These are phyloP conservation scores for Prunella fulvescens DNA, from an alignment of 2,113 vertebrate species.

Conservation along the genomic window DNA sequence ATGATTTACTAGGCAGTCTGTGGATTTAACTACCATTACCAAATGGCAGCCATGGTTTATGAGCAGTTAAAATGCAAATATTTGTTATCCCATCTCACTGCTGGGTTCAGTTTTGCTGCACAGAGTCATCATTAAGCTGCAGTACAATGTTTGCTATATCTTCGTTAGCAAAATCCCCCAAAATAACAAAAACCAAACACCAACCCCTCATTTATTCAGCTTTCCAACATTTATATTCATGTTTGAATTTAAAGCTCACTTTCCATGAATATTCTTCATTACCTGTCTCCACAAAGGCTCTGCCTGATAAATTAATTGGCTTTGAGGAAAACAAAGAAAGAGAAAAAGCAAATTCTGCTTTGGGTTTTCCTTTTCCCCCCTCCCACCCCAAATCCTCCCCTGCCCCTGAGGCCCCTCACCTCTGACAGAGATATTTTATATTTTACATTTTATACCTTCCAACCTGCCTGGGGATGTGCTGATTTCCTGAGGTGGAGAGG, in stretches of 20 bases:
- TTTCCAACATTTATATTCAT: background rate
- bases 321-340: background rate
- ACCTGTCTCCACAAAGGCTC: background rate
- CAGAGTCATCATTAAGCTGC: background rate
- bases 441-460: background rate
- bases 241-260: background rate
- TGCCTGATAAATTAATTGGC: background rate
- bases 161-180: background rate
- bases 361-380: background rate
- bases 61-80: constrained; percentile 1
- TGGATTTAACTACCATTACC: background rate
- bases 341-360: background rate
- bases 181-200: background rate
- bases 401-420: background rate
- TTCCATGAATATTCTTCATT: background rate
- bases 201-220: background rate
- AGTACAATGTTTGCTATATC: background rate
- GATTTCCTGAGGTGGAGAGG: background rate
- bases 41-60: background rate
- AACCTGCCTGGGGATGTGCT: background rate
- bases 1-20: background rate
- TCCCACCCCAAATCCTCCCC: background rate
- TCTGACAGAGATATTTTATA: background rate
- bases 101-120: background rate
- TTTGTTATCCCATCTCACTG: background rate